A percentile compares a stretch with the other conserved stretches of the same genome.
phyloP scores from a whole-genome alignment of 2,797 vertebrate genomes.

The Typhlichthys subterraneus region DNA sequence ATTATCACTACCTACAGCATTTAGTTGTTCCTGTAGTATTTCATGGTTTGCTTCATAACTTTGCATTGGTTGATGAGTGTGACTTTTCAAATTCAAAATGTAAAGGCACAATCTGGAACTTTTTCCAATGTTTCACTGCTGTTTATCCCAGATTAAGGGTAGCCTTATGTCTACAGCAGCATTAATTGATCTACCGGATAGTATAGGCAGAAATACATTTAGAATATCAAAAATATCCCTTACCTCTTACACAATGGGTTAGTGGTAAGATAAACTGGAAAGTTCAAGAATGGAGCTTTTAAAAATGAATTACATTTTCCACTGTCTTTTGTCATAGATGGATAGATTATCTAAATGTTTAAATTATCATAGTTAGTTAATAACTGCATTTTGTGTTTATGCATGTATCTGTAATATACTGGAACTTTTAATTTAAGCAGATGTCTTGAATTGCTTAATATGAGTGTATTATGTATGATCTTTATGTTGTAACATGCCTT shows the following conservation, averaged over 20 bases:
- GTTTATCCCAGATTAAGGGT: too few species aligned
- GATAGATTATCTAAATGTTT: not conserved
- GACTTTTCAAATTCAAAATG: not conserved
- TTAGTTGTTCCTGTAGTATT: constrained; percentile 4
- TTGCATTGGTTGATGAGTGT: constrained; percentile 27
- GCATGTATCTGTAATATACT: constrained; percentile 3
- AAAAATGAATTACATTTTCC: too few species aligned
- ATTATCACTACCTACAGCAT: not conserved
- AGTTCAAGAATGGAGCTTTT: too few species aligned
- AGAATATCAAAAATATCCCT: too few species aligned
- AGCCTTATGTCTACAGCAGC: too few species aligned
- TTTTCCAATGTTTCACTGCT: too few species aligned
- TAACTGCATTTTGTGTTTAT: constrained; percentile 15
- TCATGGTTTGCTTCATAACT: constrained; percentile 22
- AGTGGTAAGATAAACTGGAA: too few species aligned
- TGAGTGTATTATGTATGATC: not conserved
- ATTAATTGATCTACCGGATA: too few species aligned
- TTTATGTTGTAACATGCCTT: not conserved
- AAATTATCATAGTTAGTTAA: constrained; percentile 8
- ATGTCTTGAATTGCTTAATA: constrained; percentile 1
- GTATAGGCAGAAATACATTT: too few species aligned
- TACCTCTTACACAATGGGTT: too few species aligned
- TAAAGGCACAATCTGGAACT: too few species aligned
- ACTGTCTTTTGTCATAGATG: not conserved
- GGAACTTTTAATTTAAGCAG: not conserved